These are phyloP conservation scores for Empidonax traillii DNA, from an alignment of 2,113 vertebrate species.

Conservation along the genomic window DNA sequence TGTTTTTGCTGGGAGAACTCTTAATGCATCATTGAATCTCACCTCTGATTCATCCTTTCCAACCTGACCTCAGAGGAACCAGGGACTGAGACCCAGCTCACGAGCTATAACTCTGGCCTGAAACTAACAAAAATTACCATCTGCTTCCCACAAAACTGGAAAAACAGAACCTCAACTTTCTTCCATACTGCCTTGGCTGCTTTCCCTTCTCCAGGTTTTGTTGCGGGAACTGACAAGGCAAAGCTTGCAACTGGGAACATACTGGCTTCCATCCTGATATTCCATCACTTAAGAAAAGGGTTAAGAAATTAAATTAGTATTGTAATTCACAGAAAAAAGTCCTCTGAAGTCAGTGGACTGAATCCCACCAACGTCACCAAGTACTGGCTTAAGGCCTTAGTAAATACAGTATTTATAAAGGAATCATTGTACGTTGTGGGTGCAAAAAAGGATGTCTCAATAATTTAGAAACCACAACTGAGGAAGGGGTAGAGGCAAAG, in stretches of 20 bases:
- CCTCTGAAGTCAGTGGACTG: conserved; percentile 23
- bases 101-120: background rate
- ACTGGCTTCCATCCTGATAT: background rate
- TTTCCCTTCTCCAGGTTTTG: background rate
- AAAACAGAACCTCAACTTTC: conserved; percentile 45
- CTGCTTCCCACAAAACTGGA: background rate
- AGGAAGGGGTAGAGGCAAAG: background rate
- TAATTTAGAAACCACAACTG: conserved; percentile 14
- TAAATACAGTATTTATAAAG: conserved; percentile 46
- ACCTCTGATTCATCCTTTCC: conserved; percentile 58
- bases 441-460: background rate
- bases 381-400: conserved; percentile 37
- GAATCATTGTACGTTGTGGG: background rate
- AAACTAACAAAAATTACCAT: background rate
- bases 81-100: background rate
- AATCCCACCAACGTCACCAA: conserved; percentile 21
- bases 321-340: background rate
- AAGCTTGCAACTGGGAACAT: background rate
- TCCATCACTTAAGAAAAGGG: background rate
- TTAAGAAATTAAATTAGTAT: conserved; percentile 19
- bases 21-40: conserved; percentile 25
- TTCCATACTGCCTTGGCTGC: conserved; percentile 26
- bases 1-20: conserved; percentile 17
- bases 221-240: background rate
- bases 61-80: conserved; percentile 36